These are phyloP conservation scores for Caenorhabditis elegans DNA, from an alignment of 1,140 invertebrate species.

Conservation along the genomic window DNA sequence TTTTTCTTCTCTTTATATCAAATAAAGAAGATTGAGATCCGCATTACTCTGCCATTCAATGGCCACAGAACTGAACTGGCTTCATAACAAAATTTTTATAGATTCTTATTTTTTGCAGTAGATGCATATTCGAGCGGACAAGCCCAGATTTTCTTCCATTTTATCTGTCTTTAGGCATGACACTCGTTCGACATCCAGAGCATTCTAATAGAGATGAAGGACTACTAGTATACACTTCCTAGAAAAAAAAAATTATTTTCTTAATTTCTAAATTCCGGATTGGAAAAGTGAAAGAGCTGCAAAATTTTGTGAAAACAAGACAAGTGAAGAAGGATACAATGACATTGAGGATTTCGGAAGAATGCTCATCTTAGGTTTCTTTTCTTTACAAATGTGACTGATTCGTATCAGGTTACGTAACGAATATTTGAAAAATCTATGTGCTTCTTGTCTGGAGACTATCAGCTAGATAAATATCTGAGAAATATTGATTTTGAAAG, in stretches of 20 bases:
- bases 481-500: too few species aligned
- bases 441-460: not conserved
- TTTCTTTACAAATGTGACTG: constrained; percentile 25
- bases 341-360: not conserved
- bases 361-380: constrained; percentile 32
- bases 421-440: not conserved
- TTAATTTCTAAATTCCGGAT: not conserved
- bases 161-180: not conserved
- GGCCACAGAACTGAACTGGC: constrained; percentile 2
- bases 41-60: constrained; percentile 27
- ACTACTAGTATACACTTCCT: too few species aligned
- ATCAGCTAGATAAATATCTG: not conserved
- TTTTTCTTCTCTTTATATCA: constrained; percentile 11
- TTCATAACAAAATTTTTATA: constrained; percentile 27
- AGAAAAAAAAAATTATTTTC: not conserved
- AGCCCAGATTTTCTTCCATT: not conserved
- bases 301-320: constrained; percentile 15
- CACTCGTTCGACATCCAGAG: not conserved
- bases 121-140: not conserved
- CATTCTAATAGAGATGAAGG: too few species aligned
- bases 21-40: constrained; percentile 26
- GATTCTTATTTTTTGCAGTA: not conserved
- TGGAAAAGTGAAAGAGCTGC: not conserved
- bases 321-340: constrained; percentile 11
- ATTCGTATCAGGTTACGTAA: constrained; percentile 21